Evolutionary conservation across 2,888 invertebrate genomes (phyloP), one percentile per base, ranked within the genome.

Genomic region (Amphipyra berbera): DNA sequence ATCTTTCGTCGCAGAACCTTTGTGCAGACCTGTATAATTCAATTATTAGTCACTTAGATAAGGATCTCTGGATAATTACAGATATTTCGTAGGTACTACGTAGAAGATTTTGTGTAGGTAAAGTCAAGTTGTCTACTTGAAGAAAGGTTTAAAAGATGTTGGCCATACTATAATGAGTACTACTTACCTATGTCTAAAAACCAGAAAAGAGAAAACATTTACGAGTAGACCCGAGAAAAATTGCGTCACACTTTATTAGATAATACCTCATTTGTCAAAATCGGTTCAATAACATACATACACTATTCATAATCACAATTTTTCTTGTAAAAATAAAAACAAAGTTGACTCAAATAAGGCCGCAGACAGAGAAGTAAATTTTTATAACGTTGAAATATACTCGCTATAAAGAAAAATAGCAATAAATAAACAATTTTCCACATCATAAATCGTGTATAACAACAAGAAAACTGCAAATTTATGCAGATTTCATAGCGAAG

Each of bases 381-480:
- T 78, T 68, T 60, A 67, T 57, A 66, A 66, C 66, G 40, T 59
- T 66, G 66, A 76, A 53, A 69, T 77, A 77, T 77, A 78, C 73
- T 61, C 42, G 49, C 73, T 72, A 77, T 79, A 72, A 81, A 81
- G 79, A 86, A 88, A 87, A 82, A 84, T 77, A 78, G 76, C 79
- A 83, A 90, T 91, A 91, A 91, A 92, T 90, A 90, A 90, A 86
- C 86, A 90, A 91, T 91, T 92, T 91, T 90, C 88, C 88, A 86
- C 85, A 78, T 84, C 84, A 88, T 92, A 90, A 89, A 90, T 89
- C 81, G 83, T 77, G 83, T 86, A 83, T 86, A 90, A 89, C 89
- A 91, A 88, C 89, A 90, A 89, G 90, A 88, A 89, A 91, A 93
- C 90, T 92, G 91, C 90, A 92, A 91, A 92, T 91, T 88, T 89